These are phyloP conservation scores for Pandemis cinnamomeana DNA, from an alignment of 2,888 invertebrate species.

Conservation along the genomic window DNA sequence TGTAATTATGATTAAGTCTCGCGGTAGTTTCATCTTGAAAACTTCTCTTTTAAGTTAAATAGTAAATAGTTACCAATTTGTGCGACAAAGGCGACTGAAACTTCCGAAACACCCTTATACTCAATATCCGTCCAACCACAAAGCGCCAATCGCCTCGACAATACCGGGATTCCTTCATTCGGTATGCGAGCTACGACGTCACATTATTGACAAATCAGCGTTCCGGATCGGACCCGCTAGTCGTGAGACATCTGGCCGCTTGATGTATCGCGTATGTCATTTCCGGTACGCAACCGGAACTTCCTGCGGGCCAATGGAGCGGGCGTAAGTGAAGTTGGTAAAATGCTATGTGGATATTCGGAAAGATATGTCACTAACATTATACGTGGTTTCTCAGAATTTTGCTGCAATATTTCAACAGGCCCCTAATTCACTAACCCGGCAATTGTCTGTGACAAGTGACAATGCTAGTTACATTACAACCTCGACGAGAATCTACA, in stretches of 20 bases:
- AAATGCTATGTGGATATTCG: slow-evolving; percentile 5
- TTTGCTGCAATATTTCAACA: too few species aligned
- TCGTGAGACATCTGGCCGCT: slow-evolving; percentile 38
- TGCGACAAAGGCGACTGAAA: slow-evolving; percentile 5
- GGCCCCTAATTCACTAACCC: too few species aligned
- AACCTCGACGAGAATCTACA: too few species aligned
- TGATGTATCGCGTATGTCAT: slow-evolving; percentile 60
- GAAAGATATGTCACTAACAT: not conserved
- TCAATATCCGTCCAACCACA: not conserved
- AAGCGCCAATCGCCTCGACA: slow-evolving; percentile 5
- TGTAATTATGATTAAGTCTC: too few species aligned
- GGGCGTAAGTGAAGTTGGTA: slow-evolving; percentile 38
- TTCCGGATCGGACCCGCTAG: slow-evolving; percentile 18
- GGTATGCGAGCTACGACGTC: slow-evolving; percentile 18
- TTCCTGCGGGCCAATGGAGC: slow-evolving; percentile 57
- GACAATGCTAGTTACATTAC: too few species aligned
- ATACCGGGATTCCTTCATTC: slow-evolving; percentile 24
- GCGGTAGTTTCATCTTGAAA: too few species aligned
- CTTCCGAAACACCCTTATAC: not conserved
- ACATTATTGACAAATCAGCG: slow-evolving; percentile 39
- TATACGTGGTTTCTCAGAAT: too few species aligned
- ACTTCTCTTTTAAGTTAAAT: not conserved
- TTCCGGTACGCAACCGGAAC: slow-evolving; percentile 60
- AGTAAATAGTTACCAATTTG: not conserved
- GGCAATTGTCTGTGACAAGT: too few species aligned